phyloP scores from a whole-genome alignment of 2,888 invertebrate species.

The Lordiphosa andalusiaca region DNA sequence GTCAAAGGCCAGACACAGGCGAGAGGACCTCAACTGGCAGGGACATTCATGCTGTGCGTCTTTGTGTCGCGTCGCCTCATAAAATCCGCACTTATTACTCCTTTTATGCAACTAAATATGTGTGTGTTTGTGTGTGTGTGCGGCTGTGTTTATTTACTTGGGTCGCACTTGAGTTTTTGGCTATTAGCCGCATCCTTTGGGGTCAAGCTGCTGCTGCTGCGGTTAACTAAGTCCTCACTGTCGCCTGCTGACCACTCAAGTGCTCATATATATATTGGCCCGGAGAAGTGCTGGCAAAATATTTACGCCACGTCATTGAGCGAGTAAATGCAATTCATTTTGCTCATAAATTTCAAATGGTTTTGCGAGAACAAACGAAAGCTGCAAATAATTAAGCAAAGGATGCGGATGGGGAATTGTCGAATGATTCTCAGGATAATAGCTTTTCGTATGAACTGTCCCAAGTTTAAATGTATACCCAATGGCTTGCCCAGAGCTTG shows the following conservation, averaged over 20 bases:
- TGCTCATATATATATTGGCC: slow-evolving; percentile 30
- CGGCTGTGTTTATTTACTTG: slow-evolving; percentile 27
- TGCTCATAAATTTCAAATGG: slow-evolving; percentile 52
- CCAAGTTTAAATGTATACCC: too few species aligned
- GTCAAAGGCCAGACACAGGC: slow-evolving; percentile 55
- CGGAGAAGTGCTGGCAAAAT: slow-evolving; percentile 40
- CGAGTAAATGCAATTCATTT: slow-evolving; percentile 53
- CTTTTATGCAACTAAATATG: slow-evolving; percentile 50
- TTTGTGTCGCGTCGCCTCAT: slow-evolving; percentile 52
- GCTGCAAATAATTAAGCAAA: slow-evolving; percentile 18
- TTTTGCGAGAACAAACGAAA: not conserved
- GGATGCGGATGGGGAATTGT: not conserved
- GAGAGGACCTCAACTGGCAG: slow-evolving; percentile 23
- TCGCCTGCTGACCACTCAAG: slow-evolving; percentile 33
- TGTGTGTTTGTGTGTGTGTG: slow-evolving; percentile 18
- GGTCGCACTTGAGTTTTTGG: slow-evolving; percentile 40
- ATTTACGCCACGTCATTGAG: slow-evolving; percentile 37
- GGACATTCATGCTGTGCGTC: slow-evolving; percentile 18
- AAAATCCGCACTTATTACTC: slow-evolving; percentile 71
- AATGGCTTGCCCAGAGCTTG: too few species aligned
- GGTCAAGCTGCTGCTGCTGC: slow-evolving; percentile 47
- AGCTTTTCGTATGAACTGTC: not conserved
- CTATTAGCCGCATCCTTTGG: slow-evolving; percentile 57
- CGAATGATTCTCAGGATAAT: not conserved
- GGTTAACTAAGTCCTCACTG: slow-evolving; percentile 3